Conservation (phyloP, 2,113 vertebrate genomes). For the Paralichthys olivaceus region DNA sequence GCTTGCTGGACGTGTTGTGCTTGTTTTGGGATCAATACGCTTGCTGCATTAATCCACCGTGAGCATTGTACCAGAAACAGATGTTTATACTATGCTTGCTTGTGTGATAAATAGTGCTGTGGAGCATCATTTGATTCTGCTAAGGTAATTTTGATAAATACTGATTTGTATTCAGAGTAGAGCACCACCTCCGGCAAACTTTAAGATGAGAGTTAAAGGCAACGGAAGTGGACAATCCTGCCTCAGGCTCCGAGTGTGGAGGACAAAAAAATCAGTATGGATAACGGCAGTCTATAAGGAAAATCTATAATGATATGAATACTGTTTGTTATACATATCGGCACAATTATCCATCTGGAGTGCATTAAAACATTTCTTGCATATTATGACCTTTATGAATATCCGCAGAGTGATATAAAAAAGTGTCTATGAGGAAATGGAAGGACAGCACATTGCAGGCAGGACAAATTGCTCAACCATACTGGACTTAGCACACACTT, state of each 20-base stretch:
- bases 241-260: conserved; percentile 8
- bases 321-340: conserved; percentile 53
- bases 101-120: conserved; percentile 43
- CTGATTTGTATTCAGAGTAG: conserved; percentile 32
- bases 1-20: conserved; percentile 38
- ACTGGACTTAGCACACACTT: conserved; percentile 50
- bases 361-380: conserved; percentile 45
- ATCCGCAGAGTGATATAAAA: conserved; percentile 44
- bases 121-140: conserved; percentile 39
- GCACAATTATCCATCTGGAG: conserved; percentile 56
- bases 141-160: conserved; percentile 35
- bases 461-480: conserved; percentile 62
- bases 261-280: conserved; percentile 26
- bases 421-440: conserved; percentile 29
- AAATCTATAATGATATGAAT: conserved; percentile 50
- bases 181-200: conserved; percentile 40
- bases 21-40: conserved; percentile 67
- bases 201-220: conserved; percentile 26
- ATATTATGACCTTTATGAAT: conserved; percentile 66
- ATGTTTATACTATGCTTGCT: conserved; percentile 36
- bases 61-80: conserved; percentile 45
- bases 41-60: conserved; percentile 51
- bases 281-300: conserved; percentile 23
- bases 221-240: conserved; percentile 17
- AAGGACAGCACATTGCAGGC: conserved; percentile 35